phyloP scores from a whole-genome alignment of 1,140 invertebrate genomes.

The Rhagoletis zephyria region DNA sequence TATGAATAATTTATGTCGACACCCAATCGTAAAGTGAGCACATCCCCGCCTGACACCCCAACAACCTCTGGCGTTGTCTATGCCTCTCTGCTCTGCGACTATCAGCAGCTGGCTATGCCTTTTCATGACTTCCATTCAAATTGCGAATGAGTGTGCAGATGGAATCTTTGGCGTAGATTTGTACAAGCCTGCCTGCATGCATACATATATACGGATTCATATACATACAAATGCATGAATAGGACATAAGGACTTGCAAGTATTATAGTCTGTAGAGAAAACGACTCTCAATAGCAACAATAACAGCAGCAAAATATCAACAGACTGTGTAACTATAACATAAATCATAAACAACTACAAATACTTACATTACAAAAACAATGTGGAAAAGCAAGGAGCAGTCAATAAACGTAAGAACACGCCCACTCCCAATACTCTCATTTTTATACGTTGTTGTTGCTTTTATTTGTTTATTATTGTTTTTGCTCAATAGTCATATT shows the following conservation, averaged over 20 bases:
- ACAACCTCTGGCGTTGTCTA: not conserved
- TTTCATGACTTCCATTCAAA: slow-evolving; percentile 9
- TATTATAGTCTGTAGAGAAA: no score
- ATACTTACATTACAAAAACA: not conserved
- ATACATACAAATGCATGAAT: no score
- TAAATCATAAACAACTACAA: slow-evolving; percentile 8
- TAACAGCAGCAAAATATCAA: slow-evolving; percentile 16
- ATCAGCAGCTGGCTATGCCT: not conserved
- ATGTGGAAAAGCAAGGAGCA: not conserved
- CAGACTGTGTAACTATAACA: not conserved
- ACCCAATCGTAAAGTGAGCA: slow-evolving; percentile 63
- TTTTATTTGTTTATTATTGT: not conserved
- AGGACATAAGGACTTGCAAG: no score
- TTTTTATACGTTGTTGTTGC: not conserved
- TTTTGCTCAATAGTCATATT: not conserved
- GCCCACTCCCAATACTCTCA: slow-evolving; percentile 4
- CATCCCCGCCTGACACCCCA: not conserved
- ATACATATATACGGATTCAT: no score
- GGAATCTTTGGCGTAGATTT: no score
- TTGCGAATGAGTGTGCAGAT: not conserved
- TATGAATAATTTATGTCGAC: slow-evolving; percentile 62
- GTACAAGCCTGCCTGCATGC: no score
- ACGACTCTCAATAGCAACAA: no score
- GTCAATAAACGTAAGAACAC: slow-evolving; percentile 5
- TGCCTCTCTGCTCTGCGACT: not conserved